phyloP scores from a whole-genome alignment of 2,888 invertebrate species.

The Eurytoma adleriae region DNA sequence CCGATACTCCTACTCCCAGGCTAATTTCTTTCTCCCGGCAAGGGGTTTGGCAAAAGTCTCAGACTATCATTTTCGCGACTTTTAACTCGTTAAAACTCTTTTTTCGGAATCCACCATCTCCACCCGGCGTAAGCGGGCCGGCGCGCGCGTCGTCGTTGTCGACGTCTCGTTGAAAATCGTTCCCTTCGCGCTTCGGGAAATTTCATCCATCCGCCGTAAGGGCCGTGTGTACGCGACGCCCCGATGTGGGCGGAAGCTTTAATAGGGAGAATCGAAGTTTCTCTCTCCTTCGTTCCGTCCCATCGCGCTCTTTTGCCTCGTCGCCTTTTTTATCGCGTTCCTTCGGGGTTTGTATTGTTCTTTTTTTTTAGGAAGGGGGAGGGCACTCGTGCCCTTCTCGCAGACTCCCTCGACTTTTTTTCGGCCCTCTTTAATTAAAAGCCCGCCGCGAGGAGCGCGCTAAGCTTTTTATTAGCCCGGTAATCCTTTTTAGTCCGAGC shows the following conservation, averaged over 20 bases:
- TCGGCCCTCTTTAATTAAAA: background rate
- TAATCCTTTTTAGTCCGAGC: conserved; percentile 41
- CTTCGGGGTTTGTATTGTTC: background rate
- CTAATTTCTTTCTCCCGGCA: too few species aligned
- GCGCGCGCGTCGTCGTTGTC: background rate
- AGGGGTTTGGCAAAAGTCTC: too few species aligned
- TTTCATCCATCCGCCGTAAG: conserved; percentile 52
- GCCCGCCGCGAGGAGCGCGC: conserved; percentile 4
- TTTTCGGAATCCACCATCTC: too few species aligned
- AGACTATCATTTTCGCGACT: too few species aligned
- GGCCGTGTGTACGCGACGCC: conserved; percentile 47
- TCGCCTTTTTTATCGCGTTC: conserved; percentile 13
- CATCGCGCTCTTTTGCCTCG: conserved; percentile 5
- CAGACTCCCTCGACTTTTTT: background rate
- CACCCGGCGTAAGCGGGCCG: background rate
- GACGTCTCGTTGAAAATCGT: conserved; percentile 54
- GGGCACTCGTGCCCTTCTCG: background rate
- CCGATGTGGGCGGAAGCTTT: conserved; percentile 51
- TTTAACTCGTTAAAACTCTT: too few species aligned
- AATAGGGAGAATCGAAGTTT: conserved; percentile 51
- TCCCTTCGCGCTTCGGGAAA: conserved; percentile 56
- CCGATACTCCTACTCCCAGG: background rate
- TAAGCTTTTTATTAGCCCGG: conserved; percentile 48
- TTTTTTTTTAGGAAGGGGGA: conserved; percentile 10
- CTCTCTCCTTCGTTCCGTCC: conserved; percentile 27